Evolutionary conservation across 2,888 invertebrate species (phyloP), one percentile per base, ranked within the genome.

Genomic region (Dichetophora obliterata): DNA sequence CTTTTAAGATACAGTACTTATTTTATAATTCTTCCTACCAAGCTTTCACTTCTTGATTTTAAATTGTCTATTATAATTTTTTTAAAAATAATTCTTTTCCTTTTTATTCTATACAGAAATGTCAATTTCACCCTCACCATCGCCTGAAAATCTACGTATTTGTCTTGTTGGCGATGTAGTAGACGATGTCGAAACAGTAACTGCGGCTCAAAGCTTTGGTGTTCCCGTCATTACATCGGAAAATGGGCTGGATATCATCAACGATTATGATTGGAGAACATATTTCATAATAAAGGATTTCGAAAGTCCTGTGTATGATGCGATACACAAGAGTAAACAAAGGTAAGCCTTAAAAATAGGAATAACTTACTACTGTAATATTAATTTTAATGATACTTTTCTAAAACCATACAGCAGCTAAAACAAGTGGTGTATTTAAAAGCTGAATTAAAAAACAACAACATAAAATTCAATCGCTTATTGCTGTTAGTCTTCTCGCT

Each of bases 221-320:
- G 90, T 93, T 77, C 92, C 93, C 81, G 91, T 94, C 81, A 90
- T 93, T 66, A 91, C 90, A 81, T 93, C 93, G 81, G 91, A 91
- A 85, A 91, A 91, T 83, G 93, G 93, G 76, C 85, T 90, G 83
- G 93, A 93, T 86, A 91, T 91, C 86, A 84, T 91, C 78, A 90
- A 91, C 78, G 92, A 93, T 85, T 80, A 77, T 78, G 88, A 90
- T 63, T 91, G 91, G 88, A 92, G 92, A 83, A 94, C 93, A 69
- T 91, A 93, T 84, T 95, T 93, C 88, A 91, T 95, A 80, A 85
- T 95, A 82, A 91, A 92, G 68, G 91, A 92, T 82, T 95, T 95
- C 86, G 92, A 93, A 82, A 92, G 93, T 79, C 91, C 92, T 75
- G 90, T 92, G 76, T 95, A 92, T 86, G 92, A 93, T 80, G 90